phyloP scores from a whole-genome alignment of 2,888 invertebrate genomes.

The Anticlea derivata region DNA sequence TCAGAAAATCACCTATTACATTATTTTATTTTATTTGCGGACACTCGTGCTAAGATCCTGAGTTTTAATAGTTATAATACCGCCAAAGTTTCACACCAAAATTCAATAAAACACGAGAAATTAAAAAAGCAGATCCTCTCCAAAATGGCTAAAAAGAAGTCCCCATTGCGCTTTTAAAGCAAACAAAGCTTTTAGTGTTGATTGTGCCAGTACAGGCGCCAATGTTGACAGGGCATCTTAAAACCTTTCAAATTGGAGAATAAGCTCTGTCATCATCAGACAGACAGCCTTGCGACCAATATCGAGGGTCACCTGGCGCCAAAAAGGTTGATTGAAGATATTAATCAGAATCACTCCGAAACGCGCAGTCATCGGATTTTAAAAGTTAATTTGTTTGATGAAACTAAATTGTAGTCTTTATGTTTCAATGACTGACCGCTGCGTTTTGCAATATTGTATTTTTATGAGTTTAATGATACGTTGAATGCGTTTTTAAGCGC shows the following conservation, averaged over 20 bases:
- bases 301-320: conserved; percentile 35
- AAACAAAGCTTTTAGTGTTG: conserved; percentile 6
- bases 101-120: no score
- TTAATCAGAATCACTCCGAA: conserved; percentile 34
- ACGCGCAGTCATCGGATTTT: conserved; percentile 32
- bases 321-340: conserved; percentile 30
- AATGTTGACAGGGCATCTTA: conserved; percentile 12
- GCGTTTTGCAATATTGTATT: conserved; percentile 20
- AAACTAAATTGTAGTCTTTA: conserved; percentile 34
- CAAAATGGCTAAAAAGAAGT: no score
- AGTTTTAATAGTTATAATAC: no score
- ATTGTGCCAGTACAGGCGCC: conserved; percentile 3
- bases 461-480: conserved; percentile 24
- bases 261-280: conserved; percentile 29
- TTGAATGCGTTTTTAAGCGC: conserved; percentile 4
- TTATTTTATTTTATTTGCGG: no score
- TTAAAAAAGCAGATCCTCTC: no score
- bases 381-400: conserved; percentile 32
- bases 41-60: no score
- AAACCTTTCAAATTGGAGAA: conserved; percentile 18
- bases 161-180: background rate
- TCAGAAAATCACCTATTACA: no score
- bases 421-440: conserved; percentile 13
- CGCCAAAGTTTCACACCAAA: no score
- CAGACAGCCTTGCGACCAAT: conserved; percentile 36